A percentile compares a stretch with the other conserved stretches of the same genome.
Evolutionary conservation across 2,797 vertebrate genomes (phyloP).

Genomic region (Lemur catta): DNA sequence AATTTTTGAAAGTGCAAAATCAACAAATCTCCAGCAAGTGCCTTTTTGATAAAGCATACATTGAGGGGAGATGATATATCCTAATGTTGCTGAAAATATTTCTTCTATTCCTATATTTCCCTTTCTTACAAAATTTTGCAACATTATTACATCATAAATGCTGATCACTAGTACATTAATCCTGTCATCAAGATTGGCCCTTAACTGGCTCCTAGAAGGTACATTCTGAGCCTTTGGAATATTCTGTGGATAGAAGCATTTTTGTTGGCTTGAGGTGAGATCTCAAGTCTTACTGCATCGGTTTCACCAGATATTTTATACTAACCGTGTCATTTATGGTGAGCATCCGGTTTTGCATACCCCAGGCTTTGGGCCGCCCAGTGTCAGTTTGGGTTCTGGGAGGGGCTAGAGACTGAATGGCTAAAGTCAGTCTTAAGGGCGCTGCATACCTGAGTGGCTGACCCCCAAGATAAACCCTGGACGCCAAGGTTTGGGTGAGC

Average conservation of each 20-base stretch:
- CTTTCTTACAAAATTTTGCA: not conserved
- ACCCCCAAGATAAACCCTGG: too few relatives aligned
- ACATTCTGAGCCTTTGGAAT: not conserved
- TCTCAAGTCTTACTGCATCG: too few relatives aligned
- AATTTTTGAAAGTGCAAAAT: constrained; percentile 12
- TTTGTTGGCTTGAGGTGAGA: not conserved
- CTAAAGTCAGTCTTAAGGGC: not conserved
- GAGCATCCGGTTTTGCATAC: not conserved
- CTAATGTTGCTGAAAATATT: not conserved
- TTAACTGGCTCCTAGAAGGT: not conserved
- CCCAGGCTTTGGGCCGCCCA: not conserved
- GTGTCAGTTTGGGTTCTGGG: not conserved
- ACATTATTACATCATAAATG: not conserved
- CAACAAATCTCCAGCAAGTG: not conserved
- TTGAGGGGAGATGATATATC: not conserved
- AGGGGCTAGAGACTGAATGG: not conserved
- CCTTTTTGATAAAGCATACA: not conserved
- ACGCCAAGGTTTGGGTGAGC: not conserved
- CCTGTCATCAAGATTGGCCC: not conserved
- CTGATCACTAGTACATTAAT: not conserved
- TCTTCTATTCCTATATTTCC: not conserved
- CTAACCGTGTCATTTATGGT: not conserved
- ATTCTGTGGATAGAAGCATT: not conserved
- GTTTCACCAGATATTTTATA: not conserved
- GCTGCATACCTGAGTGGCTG: not conserved